These are phyloP conservation scores for Sorex fumeus DNA, from an alignment of 2,113 vertebrate genomes.

Conservation along the genomic window DNA sequence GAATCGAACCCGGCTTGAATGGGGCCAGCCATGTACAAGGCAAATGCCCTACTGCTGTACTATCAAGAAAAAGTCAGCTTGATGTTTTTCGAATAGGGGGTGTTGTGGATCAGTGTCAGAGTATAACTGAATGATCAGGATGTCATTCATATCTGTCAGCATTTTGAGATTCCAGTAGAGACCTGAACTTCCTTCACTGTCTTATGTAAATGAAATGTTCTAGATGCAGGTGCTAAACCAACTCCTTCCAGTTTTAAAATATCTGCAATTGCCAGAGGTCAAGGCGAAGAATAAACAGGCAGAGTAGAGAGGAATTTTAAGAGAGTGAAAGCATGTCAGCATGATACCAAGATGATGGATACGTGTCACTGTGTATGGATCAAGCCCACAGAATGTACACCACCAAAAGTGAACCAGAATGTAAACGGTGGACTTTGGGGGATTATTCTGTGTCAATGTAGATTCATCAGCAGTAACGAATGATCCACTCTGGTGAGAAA, in stretches of 20 bases:
- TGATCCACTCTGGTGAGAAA: not conserved
- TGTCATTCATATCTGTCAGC: not conserved
- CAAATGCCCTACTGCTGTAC: no score
- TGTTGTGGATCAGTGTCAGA: slow-evolving; percentile 2
- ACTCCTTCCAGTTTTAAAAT: not conserved
- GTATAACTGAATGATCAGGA: not conserved
- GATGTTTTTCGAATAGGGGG: not conserved
- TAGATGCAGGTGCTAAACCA: not conserved
- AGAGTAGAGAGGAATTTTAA: not conserved
- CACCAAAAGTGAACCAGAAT: not conserved
- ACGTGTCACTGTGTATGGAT: not conserved
- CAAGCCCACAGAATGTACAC: not conserved
- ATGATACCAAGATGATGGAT: not conserved
- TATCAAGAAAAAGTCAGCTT: not conserved
- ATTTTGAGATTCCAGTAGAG: not conserved
- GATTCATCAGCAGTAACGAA: not conserved
- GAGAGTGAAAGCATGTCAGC: not conserved
- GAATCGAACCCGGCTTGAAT: no score
- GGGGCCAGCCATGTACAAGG: no score
- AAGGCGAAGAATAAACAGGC: not conserved
- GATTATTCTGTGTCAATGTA: not conserved
- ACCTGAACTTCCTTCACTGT: not conserved
- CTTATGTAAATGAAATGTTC: not conserved
- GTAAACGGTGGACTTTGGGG: not conserved
- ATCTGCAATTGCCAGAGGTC: not conserved